Percentiles rank a stretch among this genome's conserved stretches.
Conservation (phyloP, 2,113 vertebrate species). For the Seriola aureovittata region DNA sequence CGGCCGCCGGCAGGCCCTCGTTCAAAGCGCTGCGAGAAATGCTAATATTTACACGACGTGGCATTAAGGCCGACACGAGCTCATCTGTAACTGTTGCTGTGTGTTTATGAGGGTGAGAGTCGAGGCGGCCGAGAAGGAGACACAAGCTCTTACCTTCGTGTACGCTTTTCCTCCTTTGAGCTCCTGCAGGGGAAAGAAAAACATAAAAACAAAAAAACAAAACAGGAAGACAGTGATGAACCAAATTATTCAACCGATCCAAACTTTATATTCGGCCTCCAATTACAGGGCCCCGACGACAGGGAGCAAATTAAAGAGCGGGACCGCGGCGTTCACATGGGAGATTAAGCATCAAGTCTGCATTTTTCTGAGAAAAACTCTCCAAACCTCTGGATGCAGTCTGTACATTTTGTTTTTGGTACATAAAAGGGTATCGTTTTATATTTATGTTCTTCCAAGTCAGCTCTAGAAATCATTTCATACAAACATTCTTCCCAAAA, state of each 20-base stretch:
- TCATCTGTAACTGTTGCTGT: slow-evolving; percentile 13
- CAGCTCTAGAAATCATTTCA: no score
- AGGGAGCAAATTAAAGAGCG: slow-evolving; percentile 51
- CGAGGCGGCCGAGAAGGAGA: neutral
- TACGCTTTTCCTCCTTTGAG: slow-evolving; percentile 98
- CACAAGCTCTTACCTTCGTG: slow-evolving; percentile 91
- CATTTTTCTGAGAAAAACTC: neutral
- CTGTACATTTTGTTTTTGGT: neutral
- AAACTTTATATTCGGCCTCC: slow-evolving; percentile 40
- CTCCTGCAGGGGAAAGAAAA: slow-evolving; percentile 86
- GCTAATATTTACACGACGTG: slow-evolving; percentile 47
- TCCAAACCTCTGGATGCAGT: neutral
- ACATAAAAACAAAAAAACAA: slow-evolving; percentile 74
- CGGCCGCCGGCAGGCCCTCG: neutral
- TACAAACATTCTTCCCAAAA: no score
- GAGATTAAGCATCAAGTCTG: neutral
- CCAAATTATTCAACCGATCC: slow-evolving; percentile 22
- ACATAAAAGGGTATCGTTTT: no score
- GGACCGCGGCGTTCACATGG: slow-evolving; percentile 21
- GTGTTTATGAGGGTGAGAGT: slow-evolving; percentile 25
- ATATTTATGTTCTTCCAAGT: no score
- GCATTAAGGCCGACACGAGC: neutral
- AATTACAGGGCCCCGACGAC: slow-evolving; percentile 53
- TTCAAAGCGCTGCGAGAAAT: slow-evolving; percentile 14
- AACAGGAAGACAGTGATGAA: slow-evolving; percentile 79